These are phyloP conservation scores for Hydropsyche betteni DNA, from an alignment of 2,888 invertebrate species.

Conservation along the genomic window DNA sequence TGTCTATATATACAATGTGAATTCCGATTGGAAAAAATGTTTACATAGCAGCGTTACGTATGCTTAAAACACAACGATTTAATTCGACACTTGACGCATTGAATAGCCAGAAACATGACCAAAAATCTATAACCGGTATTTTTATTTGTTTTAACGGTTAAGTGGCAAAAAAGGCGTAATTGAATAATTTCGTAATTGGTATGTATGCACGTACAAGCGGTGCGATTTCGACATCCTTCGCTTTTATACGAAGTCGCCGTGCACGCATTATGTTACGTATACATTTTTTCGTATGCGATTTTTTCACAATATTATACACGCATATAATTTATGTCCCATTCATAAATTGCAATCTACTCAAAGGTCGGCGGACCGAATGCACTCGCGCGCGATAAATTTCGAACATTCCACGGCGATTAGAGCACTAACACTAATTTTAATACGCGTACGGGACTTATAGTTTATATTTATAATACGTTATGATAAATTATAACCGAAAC, in stretches of 20 bases:
- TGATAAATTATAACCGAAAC: slow-evolving; percentile 29
- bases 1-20: background rate
- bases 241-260: background rate
- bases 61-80: too few species aligned
- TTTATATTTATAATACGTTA: slow-evolving; percentile 18
- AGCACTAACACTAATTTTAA: background rate
- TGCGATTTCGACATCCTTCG: slow-evolving; percentile 14
- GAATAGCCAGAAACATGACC: slow-evolving; percentile 13
- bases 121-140: slow-evolving; percentile 26
- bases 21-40: background rate
- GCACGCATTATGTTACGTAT: slow-evolving; percentile 17
- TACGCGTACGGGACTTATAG: too few species aligned
- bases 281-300: background rate
- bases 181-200: slow-evolving; percentile 32
- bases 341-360: slow-evolving; percentile 16
- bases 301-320: background rate
- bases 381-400: slow-evolving; percentile 2
- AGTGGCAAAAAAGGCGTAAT: slow-evolving; percentile 33
- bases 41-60: background rate
- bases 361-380: slow-evolving; percentile 5
- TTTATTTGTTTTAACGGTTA: slow-evolving; percentile 31
- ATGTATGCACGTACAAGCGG: background rate
- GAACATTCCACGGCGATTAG: slow-evolving; percentile 7
- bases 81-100: background rate
- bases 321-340: slow-evolving; percentile 2